A percentile compares a stretch with the other conserved stretches of the same genome.
These are phyloP conservation scores for Drosophila mimica DNA, from an alignment of 2,888 invertebrate species.

Conservation along the genomic window DNA sequence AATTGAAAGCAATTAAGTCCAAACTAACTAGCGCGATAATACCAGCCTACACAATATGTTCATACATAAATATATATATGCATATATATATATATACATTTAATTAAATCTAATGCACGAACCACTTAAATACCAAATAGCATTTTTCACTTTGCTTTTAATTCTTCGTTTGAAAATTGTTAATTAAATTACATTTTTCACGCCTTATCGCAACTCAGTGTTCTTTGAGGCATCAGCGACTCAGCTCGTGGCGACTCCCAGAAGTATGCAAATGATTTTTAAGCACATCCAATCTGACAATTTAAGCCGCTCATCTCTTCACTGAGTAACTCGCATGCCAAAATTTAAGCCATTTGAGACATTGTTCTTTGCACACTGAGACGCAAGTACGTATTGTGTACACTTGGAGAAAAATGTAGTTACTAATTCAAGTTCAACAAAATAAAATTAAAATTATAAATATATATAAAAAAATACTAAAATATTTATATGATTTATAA, in stretches of 20 bases:
- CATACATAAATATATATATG: neutral
- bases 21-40: slow-evolving; percentile 44
- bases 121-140: slow-evolving; percentile 7
- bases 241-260: neutral
- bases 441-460: too few species aligned
- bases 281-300: neutral
- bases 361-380: slow-evolving; percentile 13
- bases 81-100: neutral
- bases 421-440: neutral
- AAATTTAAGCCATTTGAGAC: slow-evolving; percentile 29
- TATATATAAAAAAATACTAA: too few species aligned
- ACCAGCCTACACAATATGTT: neutral
- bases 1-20: slow-evolving; percentile 66
- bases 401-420: neutral
- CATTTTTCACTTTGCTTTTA: neutral
- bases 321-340: neutral
- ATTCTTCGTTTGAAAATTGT: neutral
- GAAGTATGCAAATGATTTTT: slow-evolving; percentile 17
- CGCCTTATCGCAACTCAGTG: neutral
- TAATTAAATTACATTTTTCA: neutral
- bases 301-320: slow-evolving; percentile 1
- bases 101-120: slow-evolving; percentile 29
- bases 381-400: neutral
- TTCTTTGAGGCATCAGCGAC: neutral
- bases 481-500: too few species aligned